Conservation (phyloP, 2,888 invertebrate genomes). For the Dugesia japonica region DNA sequence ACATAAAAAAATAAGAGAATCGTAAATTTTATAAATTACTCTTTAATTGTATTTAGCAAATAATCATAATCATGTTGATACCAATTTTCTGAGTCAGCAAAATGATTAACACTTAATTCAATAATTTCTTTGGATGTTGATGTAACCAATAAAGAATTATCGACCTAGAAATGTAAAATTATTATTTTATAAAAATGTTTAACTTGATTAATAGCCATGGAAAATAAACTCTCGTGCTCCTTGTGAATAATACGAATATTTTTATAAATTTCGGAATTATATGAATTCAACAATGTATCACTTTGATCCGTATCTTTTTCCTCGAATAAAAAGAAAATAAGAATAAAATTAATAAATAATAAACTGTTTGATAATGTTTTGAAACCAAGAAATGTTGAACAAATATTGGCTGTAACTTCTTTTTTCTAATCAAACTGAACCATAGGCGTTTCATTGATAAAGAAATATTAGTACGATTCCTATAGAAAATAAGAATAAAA, state of each 20-base stretch:
- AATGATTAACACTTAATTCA: slow-evolving; percentile 82
- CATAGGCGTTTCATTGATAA: neutral
- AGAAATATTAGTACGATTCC: neutral
- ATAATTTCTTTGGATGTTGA: slow-evolving; percentile 89
- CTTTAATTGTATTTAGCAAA: slow-evolving; percentile 47
- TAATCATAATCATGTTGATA: slow-evolving; percentile 89
- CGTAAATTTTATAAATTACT: neutral
- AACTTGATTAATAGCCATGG: neutral
- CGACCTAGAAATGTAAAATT: neutral
- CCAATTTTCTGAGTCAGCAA: slow-evolving; percentile 72
- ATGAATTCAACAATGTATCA: neutral
- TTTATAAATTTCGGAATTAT: neutral
- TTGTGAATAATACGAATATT: neutral
- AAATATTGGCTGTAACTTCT: neutral
- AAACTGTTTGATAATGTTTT: neutral
- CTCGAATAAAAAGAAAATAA: neutral
- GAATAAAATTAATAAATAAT: neutral
- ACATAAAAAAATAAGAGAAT: too few species aligned
- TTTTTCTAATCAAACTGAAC: neutral
- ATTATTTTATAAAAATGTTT: neutral
- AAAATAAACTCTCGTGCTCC: neutral
- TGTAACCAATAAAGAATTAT: slow-evolving; percentile 55
- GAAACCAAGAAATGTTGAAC: neutral
- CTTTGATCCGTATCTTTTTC: neutral
- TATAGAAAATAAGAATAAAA: neutral